Evolutionary conservation across 2,797 vertebrate species (phyloP).

Genomic region (Catamblyrhynchus diadema): DNA sequence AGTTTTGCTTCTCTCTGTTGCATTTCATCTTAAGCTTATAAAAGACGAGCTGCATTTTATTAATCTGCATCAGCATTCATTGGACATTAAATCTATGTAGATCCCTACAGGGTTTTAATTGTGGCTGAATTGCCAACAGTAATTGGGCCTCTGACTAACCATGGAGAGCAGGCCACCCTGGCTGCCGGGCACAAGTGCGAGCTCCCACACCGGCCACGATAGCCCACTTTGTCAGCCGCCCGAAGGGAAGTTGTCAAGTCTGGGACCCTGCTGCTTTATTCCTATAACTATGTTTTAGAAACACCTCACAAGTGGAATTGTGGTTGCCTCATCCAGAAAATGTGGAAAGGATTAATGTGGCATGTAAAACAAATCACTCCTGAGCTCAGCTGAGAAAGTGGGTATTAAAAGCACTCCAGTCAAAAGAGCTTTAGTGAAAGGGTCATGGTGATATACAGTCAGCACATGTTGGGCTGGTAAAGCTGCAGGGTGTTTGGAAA

Average conservation of each 20-base stretch:
- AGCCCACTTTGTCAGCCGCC: conserved; percentile 79
- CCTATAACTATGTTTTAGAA: conserved; percentile 82
- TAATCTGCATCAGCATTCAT: conserved; percentile 74
- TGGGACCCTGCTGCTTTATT: conserved; percentile 85
- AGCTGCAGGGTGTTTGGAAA: conserved; percentile 84
- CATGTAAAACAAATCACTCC: conserved; percentile 87
- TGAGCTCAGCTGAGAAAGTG: conserved; percentile 86
- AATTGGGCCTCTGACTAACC: conserved; percentile 76
- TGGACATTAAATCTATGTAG: conserved; percentile 74
- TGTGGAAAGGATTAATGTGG: conserved; percentile 92
- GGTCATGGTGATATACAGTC: conserved; percentile 80
- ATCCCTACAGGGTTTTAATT: conserved; percentile 83
- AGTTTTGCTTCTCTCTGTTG: conserved; percentile 32
- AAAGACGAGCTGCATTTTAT: conserved; percentile 66
- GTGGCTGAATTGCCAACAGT: conserved; percentile 82
- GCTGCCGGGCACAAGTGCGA: conserved; percentile 71
- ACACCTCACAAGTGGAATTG: conserved; percentile 86
- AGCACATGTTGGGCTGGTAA: conserved; percentile 83
- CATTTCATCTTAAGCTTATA: conserved; percentile 63
- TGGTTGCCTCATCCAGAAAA: conserved; percentile 87
- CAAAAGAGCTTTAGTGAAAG: conserved; percentile 82
- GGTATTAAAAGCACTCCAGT: conserved; percentile 85
- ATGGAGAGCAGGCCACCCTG: conserved; percentile 72
- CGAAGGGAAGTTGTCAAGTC: conserved; percentile 84
- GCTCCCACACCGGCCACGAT: conserved; percentile 69